phyloP scores from a whole-genome alignment of 2,888 invertebrate genomes.

The Apodemia duryi region DNA sequence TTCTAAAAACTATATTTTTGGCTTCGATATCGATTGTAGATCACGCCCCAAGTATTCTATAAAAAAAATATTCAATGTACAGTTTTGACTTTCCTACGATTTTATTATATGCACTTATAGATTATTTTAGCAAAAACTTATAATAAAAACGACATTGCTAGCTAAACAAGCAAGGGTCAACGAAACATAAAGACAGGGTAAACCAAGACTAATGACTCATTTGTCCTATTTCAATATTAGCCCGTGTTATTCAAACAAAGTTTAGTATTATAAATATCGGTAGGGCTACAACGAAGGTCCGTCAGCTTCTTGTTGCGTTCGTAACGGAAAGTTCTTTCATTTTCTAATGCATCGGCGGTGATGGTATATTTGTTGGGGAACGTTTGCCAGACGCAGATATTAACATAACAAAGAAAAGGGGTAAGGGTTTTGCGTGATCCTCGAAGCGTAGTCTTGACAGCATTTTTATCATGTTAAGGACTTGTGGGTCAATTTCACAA shows the following conservation, averaged over 20 bases:
- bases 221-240: conserved; percentile 69
- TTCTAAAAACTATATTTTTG: too few species aligned
- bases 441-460: conserved; percentile 62
- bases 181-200: conserved; percentile 38
- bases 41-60: too few species aligned
- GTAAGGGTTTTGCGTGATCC: conserved; percentile 55
- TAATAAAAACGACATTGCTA: not conserved
- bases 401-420: conserved; percentile 69
- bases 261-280: conserved; percentile 40
- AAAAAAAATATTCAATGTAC: too few species aligned
- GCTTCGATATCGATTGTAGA: too few species aligned
- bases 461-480: conserved; percentile 58
- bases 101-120: too few species aligned
- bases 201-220: conserved; percentile 61
- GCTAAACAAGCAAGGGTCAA: not conserved
- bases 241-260: conserved; percentile 54
- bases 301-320: conserved; percentile 48
- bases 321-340: conserved; percentile 64
- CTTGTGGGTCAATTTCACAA: conserved; percentile 63
- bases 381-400: conserved; percentile 60
- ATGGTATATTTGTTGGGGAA: conserved; percentile 64
- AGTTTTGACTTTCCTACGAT: not conserved
- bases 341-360: conserved; percentile 63
- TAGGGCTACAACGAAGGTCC: conserved; percentile 33
- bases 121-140: not conserved